phyloP scores from a whole-genome alignment of 2,888 invertebrate species.

The Strigamia crassipes region DNA sequence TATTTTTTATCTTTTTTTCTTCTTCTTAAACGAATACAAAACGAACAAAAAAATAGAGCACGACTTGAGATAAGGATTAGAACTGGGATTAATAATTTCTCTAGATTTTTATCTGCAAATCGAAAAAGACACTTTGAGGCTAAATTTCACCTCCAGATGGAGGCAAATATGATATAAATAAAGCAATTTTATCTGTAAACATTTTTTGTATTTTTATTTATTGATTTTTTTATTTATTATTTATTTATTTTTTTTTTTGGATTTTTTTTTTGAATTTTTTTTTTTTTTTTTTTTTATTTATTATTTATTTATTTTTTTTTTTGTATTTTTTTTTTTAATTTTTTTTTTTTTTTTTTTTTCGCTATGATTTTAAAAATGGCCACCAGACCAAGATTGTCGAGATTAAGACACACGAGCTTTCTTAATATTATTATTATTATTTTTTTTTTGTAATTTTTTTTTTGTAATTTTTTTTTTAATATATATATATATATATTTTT shows the following conservation, averaged over 20 bases:
- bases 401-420: slow-evolving; percentile 25
- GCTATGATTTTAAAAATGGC: background rate
- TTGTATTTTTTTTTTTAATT: background rate
- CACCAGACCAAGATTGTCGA: slow-evolving; percentile 38
- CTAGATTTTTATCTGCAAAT: background rate
- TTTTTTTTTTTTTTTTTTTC: background rate
- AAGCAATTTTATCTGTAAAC: slow-evolving; percentile 5
- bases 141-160: background rate
- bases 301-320: background rate
- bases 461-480: background rate
- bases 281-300: background rate
- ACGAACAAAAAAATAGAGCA: background rate
- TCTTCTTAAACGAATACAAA: background rate
- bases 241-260: background rate
- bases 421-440: background rate
- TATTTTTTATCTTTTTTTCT: no score
- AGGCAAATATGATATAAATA: background rate
- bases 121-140: slow-evolving; percentile 10
- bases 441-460: background rate
- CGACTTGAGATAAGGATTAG: background rate
- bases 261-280: background rate
- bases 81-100: background rate
- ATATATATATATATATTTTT: background rate
- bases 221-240: background rate
- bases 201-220: background rate